phyloP scores from a whole-genome alignment of 2,888 invertebrate genomes.

The Stictocephala bisonia region DNA sequence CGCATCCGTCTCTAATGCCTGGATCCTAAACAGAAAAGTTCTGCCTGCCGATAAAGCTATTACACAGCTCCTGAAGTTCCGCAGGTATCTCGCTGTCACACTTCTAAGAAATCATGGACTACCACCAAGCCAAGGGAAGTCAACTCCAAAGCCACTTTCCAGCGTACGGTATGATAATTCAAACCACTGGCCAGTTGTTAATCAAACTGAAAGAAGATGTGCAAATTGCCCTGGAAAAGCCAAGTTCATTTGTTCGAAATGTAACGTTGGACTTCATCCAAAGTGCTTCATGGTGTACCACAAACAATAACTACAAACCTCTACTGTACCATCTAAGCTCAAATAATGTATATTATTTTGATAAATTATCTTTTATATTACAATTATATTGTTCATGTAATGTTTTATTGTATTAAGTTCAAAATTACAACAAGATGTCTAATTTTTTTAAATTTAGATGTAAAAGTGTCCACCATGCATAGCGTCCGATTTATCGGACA shows the following conservation, averaged over 20 bases:
- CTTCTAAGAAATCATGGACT: neutral
- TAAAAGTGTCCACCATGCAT: too few relatives aligned
- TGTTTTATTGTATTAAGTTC: too few relatives aligned
- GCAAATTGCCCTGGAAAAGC: neutral
- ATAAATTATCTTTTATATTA: too few relatives aligned
- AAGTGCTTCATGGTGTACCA: conserved; percentile 22
- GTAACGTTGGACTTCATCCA: conserved; percentile 8
- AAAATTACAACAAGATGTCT: too few relatives aligned
- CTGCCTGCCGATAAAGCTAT: neutral
- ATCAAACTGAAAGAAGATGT: neutral
- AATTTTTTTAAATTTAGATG: too few relatives aligned
- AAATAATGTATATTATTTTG: too few relatives aligned
- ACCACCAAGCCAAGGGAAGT: conserved; percentile 4
- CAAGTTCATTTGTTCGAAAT: conserved; percentile 6
- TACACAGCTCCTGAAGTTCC: neutral
- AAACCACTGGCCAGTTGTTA: neutral
- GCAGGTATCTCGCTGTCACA: neutral
- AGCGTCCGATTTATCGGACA: too few relatives aligned
- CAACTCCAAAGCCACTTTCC: neutral
- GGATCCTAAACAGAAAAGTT: conserved; percentile 5
- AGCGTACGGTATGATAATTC: neutral
- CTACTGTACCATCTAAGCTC: too few relatives aligned
- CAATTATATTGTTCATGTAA: too few relatives aligned
- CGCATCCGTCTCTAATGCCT: neutral
- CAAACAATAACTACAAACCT: too few relatives aligned